Evolutionary conservation across 1,140 invertebrate genomes (phyloP), one percentile per base, ranked within the genome.

Genomic region (Watersipora subatra): DNA sequence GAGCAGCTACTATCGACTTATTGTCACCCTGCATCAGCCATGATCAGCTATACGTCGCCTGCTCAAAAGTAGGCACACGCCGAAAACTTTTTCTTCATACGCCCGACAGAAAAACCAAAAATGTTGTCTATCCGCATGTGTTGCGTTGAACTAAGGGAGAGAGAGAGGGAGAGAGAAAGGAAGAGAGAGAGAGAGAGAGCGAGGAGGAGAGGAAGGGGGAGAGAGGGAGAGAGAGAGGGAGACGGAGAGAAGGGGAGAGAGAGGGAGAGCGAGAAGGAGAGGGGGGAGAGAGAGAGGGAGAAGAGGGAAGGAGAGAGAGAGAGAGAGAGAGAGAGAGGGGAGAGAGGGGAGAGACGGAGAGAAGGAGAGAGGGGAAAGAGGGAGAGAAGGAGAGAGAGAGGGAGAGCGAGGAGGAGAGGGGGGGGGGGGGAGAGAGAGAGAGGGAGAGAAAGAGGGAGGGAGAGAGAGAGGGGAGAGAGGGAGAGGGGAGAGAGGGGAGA

Each of bases 281-380:
- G 26, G 28, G 61, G 29, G 27, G 29, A 26, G 27, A 25, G 62
- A 28, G 63, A 24, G 57, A 55, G 72, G 71, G 26, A 71, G 69
- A 56, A 74, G 70, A 2, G 73, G 61, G 61, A 74, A 70, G 27
- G 73, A 73, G 20, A 73, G 74, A 76, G 66, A 19, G 65, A 66
- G 28, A 46, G 57, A 64, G 26, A 65, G 59, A 65, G 15, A 46
- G 46, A 28, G 61, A 63, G 28, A 24, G 28, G 22, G 61, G 27
- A 2, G 27, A 66, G 20, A 56, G 59, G 22, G 22, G 55, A 12
- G 26, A 25, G 64, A 62, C 29, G 61, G 2, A 28, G 62, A 25
- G 61, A 26, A 28, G 27, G 26, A 27, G 26, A 28, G 19, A 24
- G 26, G 22, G 26, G 22, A 22, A 19, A 22, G 27, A 15, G 19